These are phyloP conservation scores for Acleris emargana DNA, from an alignment of 2,888 invertebrate species.

Conservation along the genomic window DNA sequence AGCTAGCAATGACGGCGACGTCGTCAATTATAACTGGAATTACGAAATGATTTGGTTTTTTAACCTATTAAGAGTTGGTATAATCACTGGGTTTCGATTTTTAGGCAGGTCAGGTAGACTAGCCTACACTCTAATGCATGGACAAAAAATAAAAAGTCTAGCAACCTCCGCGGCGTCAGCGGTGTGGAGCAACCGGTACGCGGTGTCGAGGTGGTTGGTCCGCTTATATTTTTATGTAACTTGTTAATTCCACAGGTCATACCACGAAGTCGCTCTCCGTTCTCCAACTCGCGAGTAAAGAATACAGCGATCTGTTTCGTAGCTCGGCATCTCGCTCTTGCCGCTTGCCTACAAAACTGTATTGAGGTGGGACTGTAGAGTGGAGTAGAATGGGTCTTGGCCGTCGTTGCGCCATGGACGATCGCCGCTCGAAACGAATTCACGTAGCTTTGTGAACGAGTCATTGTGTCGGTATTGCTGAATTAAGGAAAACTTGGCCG, in stretches of 20 bases:
- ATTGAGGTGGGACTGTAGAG: constrained; percentile 1
- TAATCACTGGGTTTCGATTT: too few relatives aligned
- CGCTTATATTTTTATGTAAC: constrained; percentile 76
- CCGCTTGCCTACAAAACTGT: constrained; percentile 12
- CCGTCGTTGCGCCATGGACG: constrained; percentile 30
- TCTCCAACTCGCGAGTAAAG: constrained; percentile 22
- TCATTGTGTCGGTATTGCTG: constrained; percentile 18
- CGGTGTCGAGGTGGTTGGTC: constrained; percentile 47
- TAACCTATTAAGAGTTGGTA: too few relatives aligned
- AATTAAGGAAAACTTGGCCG: constrained; percentile 33
- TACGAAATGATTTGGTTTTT: constrained; percentile 1
- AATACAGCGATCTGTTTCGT: neutral
- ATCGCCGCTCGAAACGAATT: constrained; percentile 31
- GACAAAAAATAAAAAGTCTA: neutral
- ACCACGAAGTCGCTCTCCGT: constrained; percentile 13
- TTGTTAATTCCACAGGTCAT: constrained; percentile 45
- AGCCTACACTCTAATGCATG: too few relatives aligned
- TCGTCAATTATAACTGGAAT: neutral
- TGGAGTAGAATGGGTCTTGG: constrained; percentile 16
- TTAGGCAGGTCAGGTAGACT: too few relatives aligned
- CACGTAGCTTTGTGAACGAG: constrained; percentile 31
- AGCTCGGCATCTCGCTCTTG: constrained; percentile 19
- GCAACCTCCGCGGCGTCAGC: constrained; percentile 28
- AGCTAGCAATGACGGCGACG: constrained; percentile 27
- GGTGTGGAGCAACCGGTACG: constrained; percentile 67